Evolutionary conservation across 2,888 invertebrate genomes (phyloP).

Genomic region (Lasioglossum villosulum): DNA sequence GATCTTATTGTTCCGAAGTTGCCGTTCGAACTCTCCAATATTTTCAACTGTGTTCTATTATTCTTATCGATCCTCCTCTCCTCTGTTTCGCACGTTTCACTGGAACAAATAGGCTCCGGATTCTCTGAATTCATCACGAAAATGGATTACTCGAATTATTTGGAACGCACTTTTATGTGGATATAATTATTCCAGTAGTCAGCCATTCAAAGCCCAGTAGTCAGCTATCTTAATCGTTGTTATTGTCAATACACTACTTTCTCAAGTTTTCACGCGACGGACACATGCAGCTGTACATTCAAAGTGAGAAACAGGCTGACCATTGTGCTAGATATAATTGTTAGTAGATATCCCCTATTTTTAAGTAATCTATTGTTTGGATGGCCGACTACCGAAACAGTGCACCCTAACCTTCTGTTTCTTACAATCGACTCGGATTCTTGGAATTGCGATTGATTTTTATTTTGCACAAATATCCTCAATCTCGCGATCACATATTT

Average conservation of each 20-base stretch:
- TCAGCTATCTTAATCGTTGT: background rate
- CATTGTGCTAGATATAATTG: background rate
- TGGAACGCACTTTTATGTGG: background rate
- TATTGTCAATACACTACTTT: background rate
- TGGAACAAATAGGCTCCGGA: background rate
- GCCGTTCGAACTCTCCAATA: background rate
- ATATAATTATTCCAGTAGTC: background rate
- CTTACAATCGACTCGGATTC: too few relatives aligned
- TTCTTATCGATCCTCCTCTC: background rate
- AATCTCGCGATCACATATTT: too few relatives aligned
- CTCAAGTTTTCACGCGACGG: background rate
- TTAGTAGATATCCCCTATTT: background rate
- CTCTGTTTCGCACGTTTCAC: background rate
- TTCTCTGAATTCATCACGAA: background rate
- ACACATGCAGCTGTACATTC: background rate
- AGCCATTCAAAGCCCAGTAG: background rate
- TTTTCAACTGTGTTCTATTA: background rate
- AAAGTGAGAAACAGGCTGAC: background rate
- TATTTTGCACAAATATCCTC: too few relatives aligned
- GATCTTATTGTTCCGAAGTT: constrained; percentile 5
- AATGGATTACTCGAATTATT: background rate
- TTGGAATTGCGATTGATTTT: too few relatives aligned
- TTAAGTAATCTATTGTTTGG: background rate
- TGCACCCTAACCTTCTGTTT: too few relatives aligned
- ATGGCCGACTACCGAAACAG: background rate